Base-by-base conservation (phyloP, 2,797 vertebrate species). In the Pseudochirops corinnae region DNA sequence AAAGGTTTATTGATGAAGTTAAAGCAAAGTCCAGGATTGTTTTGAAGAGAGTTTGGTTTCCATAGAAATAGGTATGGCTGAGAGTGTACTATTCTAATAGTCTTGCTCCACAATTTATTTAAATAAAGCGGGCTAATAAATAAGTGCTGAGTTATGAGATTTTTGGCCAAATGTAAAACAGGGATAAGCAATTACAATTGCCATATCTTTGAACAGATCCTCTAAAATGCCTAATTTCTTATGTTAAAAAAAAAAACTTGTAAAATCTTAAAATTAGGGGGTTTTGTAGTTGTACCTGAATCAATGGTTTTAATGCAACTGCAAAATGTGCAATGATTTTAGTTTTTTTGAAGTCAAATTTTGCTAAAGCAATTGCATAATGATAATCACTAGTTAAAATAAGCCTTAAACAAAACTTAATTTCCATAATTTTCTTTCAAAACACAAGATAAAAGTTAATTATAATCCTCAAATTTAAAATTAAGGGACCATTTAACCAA, bases 1-100 rank as follows among this genome's bases (percentile, higher is more conserved):
- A 92, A 97, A 97, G 94, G 93, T 97, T 97, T 74, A 33, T 95
- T 97, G 98, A 96, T 53, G 96, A 97, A 98, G 97, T 96, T 98
- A 97, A 98, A 98, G 95, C 97, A 96, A 98, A 98, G 96, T 97
- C 94, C 94, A 97, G 95, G 55, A 96, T 1, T 96, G 92, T 98
- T 98, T 98, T 98, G 96, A 95, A 97, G 96, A 96, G 91, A 96
- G 96, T 95, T 97, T 95, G 95, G 96, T 97, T 96, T 96, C 97
- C 94, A 39, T 93, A 96, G 94, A 94, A 98, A 98, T 96, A 94
- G 92, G 11, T 67, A 56, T 91, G 93, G 94, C 60, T 93, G 96
- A 97, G 92, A 97, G 90, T 26, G 82, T n/a, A 96, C 56, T 6
- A 90, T 10, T 94, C 95, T 95, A 98, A 90, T 96, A 97, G 82